These are phyloP conservation scores for Battus philenor DNA, from an alignment of 1,140 invertebrate genomes.

Conservation along the genomic window DNA sequence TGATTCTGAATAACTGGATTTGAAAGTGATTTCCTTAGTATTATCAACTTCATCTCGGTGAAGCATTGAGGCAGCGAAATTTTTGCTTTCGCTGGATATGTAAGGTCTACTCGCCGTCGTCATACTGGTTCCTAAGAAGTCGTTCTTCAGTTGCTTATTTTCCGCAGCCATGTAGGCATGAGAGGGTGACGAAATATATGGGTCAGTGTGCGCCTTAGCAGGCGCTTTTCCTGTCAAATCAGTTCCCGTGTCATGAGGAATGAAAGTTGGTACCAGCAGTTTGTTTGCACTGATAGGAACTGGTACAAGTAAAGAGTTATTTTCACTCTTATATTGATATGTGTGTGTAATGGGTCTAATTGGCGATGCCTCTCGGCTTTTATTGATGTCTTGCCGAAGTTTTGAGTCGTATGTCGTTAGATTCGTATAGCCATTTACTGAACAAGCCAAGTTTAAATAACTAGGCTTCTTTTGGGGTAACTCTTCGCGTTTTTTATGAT, in stretches of 20 bases:
- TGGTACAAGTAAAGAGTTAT: slow-evolving; percentile 72
- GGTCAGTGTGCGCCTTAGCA: slow-evolving; percentile 68
- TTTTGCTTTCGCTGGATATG: slow-evolving; percentile 60
- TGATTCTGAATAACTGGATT: slow-evolving; percentile 70
- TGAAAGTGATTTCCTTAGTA: slow-evolving; percentile 57
- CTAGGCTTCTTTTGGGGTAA: slow-evolving; percentile 79
- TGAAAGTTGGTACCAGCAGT: slow-evolving; percentile 63
- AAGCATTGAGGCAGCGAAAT: slow-evolving; percentile 59
- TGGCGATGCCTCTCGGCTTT: slow-evolving; percentile 81
- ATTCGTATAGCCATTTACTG: slow-evolving; percentile 92
- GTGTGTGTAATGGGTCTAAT: slow-evolving; percentile 76
- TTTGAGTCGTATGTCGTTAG: slow-evolving; percentile 89
- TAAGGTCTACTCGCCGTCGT: slow-evolving; percentile 57
- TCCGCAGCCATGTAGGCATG: slow-evolving; percentile 68
- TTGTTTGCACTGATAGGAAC: slow-evolving; percentile 70
- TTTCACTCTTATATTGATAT: slow-evolving; percentile 78
- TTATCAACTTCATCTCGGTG: slow-evolving; percentile 65
- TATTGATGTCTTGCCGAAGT: slow-evolving; percentile 81
- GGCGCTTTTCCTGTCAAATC: slow-evolving; percentile 70
- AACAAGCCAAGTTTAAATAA: slow-evolving; percentile 91
- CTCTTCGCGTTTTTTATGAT: slow-evolving; percentile 61
- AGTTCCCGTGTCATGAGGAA: slow-evolving; percentile 62
- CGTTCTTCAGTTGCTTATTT: slow-evolving; percentile 67
- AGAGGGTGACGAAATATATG: slow-evolving; percentile 53
- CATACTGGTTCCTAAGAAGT: slow-evolving; percentile 63